These are phyloP conservation scores for Aphodius granarius DNA, from an alignment of 2,888 invertebrate genomes.

Conservation along the genomic window DNA sequence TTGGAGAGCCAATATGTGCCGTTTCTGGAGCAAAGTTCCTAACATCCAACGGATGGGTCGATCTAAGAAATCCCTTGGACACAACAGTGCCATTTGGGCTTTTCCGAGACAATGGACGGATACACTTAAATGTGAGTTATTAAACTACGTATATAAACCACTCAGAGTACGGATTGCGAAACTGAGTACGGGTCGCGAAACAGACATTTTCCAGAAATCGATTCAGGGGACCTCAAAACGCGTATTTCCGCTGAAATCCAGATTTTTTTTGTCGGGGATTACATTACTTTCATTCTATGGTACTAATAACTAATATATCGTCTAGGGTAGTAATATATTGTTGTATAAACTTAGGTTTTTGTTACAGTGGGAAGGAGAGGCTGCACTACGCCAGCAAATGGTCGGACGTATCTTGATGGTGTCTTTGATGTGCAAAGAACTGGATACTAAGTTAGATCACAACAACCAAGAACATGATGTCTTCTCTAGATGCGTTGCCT, in stretches of 20 bases:
- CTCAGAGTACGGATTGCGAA: too few relatives aligned
- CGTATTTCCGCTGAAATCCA: too few relatives aligned
- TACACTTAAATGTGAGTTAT: conserved; percentile 72
- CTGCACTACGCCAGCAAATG: conserved; percentile 73
- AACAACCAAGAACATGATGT: conserved; percentile 57
- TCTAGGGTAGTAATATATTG: too few relatives aligned
- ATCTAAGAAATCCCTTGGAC: conserved; percentile 74
- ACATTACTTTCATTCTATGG: too few relatives aligned
- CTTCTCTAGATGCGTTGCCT: conserved; percentile 84
- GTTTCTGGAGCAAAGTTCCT: conserved; percentile 84
- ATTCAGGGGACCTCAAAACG: too few relatives aligned
- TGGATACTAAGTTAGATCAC: conserved; percentile 48
- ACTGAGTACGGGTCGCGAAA: too few relatives aligned
- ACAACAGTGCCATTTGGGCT: conserved; percentile 80
- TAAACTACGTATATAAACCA: too few relatives aligned
- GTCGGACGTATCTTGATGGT: conserved; percentile 81
- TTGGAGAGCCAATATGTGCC: conserved; percentile 80
- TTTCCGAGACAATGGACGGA: conserved; percentile 78
- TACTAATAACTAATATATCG: too few relatives aligned
- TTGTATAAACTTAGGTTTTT: too few relatives aligned
- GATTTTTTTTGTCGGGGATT: too few relatives aligned
- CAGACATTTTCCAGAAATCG: too few relatives aligned
- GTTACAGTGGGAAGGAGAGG: conserved; percentile 81
- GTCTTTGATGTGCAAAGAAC: conserved; percentile 77
- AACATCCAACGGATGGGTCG: conserved; percentile 77